Evolutionary conservation across 2,113 vertebrate species (phyloP).

Genomic region (Falco punctatus): DNA sequence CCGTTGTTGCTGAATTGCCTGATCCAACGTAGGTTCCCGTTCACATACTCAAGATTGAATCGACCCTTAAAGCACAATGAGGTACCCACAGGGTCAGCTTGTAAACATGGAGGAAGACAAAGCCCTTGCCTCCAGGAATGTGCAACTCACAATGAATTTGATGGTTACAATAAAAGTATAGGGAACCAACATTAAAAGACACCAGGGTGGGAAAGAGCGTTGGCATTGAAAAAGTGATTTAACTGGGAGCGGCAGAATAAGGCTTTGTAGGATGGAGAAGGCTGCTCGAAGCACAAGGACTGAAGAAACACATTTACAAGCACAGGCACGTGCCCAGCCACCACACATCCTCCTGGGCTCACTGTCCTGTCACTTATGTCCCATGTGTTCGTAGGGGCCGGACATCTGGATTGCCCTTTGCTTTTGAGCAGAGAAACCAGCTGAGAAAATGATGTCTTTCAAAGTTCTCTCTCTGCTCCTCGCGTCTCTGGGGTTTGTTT

Average conservation of each 20-base stretch:
- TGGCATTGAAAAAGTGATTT: not conserved
- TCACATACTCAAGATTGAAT: not conserved
- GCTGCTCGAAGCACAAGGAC: not conserved
- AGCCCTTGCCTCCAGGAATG: not conserved
- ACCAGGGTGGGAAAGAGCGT: not conserved
- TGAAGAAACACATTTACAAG: not conserved
- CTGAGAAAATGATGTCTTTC: constrained; percentile 20
- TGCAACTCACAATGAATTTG: not conserved
- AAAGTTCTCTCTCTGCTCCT: constrained; percentile 60
- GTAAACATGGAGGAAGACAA: not conserved
- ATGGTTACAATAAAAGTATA: not conserved
- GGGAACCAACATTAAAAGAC: not conserved
- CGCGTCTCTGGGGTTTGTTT: constrained; percentile 50
- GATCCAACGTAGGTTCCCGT: fast-evolving
- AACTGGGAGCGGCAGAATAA: not conserved
- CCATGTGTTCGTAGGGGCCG: not conserved
- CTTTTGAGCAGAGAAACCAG: not conserved
- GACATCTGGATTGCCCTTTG: not conserved
- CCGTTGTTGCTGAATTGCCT: not conserved
- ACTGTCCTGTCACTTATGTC: not conserved
- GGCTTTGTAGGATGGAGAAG: not conserved
- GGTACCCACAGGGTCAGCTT: constrained; percentile 3
- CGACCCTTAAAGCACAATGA: not conserved
- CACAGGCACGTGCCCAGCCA: not conserved
- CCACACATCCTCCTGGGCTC: not conserved